These are phyloP conservation scores for Epinotia ramella DNA, from an alignment of 2,888 invertebrate genomes.

Conservation along the genomic window DNA sequence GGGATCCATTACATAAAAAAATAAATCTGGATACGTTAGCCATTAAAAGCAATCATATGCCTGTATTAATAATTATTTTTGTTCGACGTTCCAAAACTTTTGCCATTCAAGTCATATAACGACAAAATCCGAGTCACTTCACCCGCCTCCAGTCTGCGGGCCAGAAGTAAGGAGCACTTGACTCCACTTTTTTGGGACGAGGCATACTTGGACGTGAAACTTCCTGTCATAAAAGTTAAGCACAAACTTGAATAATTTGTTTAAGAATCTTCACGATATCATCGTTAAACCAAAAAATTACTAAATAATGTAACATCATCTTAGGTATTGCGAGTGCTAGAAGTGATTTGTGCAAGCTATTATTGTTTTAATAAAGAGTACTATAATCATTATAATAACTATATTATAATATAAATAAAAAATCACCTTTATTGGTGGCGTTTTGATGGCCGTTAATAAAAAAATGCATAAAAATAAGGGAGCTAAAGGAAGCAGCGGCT, in stretches of 20 bases:
- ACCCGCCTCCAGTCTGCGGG: not conserved
- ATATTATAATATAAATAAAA: not conserved
- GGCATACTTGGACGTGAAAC: constrained; percentile 27
- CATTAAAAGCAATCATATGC: not conserved
- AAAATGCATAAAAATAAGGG: too few relatives aligned
- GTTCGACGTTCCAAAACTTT: constrained; percentile 18
- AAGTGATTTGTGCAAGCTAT: not conserved
- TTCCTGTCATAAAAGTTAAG: constrained; percentile 19
- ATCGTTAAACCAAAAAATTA: not conserved
- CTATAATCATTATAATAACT: not conserved
- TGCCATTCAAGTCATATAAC: constrained; percentile 22
- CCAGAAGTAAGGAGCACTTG: constrained; percentile 22
- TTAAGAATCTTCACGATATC: constrained; percentile 15
- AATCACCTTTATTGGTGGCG: too few relatives aligned
- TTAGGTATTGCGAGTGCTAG: not conserved
- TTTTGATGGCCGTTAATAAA: too few relatives aligned
- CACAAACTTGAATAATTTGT: constrained; percentile 33
- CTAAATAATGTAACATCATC: not conserved
- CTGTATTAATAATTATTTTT: not conserved
- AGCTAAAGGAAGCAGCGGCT: too few relatives aligned
- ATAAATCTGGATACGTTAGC: not conserved
- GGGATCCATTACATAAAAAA: too few relatives aligned
- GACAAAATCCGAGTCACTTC: constrained; percentile 20
- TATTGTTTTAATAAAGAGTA: not conserved
- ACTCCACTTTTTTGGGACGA: constrained; percentile 29